These are phyloP conservation scores for Steinernema hermaphroditum DNA, from an alignment of 2,888 invertebrate genomes.

Conservation along the genomic window DNA sequence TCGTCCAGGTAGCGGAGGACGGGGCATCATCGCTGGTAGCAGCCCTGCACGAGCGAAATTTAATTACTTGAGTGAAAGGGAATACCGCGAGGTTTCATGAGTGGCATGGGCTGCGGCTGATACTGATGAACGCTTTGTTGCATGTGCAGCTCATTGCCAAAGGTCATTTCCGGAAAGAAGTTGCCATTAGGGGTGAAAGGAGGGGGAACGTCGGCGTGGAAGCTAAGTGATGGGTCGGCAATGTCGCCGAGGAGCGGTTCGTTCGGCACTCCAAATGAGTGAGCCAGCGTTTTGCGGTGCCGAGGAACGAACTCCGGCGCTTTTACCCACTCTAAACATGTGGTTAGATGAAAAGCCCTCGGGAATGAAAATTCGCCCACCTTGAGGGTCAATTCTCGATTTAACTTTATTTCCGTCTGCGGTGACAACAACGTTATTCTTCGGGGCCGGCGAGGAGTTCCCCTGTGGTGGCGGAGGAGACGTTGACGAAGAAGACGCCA, in stretches of 20 bases:
- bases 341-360: background rate
- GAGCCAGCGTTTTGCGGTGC: constrained; percentile 36
- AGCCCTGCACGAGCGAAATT: background rate
- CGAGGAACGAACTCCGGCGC: constrained; percentile 56
- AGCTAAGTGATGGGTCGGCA: constrained; percentile 2
- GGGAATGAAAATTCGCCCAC: background rate
- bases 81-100: constrained; percentile 2
- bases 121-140: constrained; percentile 23
- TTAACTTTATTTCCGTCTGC: constrained; percentile 23
- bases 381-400: constrained; percentile 24
- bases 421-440: constrained; percentile 3
- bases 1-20: background rate
- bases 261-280: constrained; percentile 32
- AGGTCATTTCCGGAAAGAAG: constrained; percentile 27
- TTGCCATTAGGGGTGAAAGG: constrained; percentile 14
- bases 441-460: background rate
- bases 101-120: constrained; percentile 13
- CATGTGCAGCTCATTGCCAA: constrained; percentile 4
- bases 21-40: background rate
- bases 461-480: constrained; percentile 6
- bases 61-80: background rate
- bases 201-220: constrained; percentile 22
- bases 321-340: constrained; percentile 54
- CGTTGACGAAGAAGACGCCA: background rate
- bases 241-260: constrained; percentile 12